Conservation (phyloP, 1,140 invertebrate species). For the Lucilia cuprina region DNA sequence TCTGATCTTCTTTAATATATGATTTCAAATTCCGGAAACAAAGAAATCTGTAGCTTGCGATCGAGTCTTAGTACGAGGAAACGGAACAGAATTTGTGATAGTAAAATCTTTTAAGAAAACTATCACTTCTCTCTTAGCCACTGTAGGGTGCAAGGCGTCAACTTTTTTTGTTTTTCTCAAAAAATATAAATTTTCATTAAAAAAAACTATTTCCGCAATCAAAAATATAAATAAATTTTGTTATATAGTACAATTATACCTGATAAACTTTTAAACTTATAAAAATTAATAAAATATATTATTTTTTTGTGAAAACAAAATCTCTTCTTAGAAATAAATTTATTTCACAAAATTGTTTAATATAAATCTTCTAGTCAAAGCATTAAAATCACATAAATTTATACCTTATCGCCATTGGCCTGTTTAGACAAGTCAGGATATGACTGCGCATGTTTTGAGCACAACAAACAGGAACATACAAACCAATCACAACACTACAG, state of each 20-base stretch:
- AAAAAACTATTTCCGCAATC: background rate
- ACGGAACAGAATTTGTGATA: no score
- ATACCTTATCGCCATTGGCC: background rate
- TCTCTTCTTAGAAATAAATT: background rate
- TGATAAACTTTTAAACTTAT: slow-evolving; percentile 4
- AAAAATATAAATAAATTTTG: background rate
- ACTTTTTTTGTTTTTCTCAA: background rate
- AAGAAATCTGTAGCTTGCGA: no score
- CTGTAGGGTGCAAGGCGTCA: background rate
- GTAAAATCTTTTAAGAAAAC: no score
- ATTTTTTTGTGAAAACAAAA: background rate
- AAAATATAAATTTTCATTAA: no score
- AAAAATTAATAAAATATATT: background rate
- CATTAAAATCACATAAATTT: no score
- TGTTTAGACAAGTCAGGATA: background rate
- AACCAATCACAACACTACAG: background rate
- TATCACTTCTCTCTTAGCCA: no score
- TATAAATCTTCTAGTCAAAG: background rate
- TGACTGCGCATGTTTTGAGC: background rate
- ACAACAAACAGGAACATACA: background rate
- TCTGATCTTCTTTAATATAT: no score
- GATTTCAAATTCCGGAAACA: no score
- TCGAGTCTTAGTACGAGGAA: no score
- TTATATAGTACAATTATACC: background rate
- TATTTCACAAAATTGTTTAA: background rate